Percentiles rank a stretch among this genome's conserved stretches.
Conservation (phyloP, 2,797 vertebrate species). For the Rhabdomys pumilio region DNA sequence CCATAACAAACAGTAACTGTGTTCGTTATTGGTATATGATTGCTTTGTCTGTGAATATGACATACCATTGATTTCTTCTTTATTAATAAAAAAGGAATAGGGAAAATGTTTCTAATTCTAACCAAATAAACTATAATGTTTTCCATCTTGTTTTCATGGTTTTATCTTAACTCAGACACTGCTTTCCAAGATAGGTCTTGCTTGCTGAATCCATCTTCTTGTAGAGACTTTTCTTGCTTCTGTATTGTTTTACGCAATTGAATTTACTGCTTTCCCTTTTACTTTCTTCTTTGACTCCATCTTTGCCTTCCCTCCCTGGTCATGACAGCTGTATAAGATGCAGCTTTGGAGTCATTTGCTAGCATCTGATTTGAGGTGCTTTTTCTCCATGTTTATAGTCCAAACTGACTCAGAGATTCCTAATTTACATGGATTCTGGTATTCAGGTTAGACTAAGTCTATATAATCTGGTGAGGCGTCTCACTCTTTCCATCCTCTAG, state of each 20-base stretch:
- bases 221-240: neutral
- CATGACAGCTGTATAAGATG: neutral
- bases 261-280: neutral
- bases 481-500: neutral
- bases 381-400: neutral
- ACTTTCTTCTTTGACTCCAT: constrained; percentile 28
- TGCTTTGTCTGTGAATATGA: constrained; percentile 17
- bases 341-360: neutral
- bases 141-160: neutral
- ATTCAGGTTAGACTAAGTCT: neutral
- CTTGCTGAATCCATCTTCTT: neutral
- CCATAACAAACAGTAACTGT: too few species aligned
- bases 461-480: too few species aligned
- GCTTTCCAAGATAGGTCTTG: neutral
- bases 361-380: neutral
- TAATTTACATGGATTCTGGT: neutral
- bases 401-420: neutral
- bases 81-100: neutral
- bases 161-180: neutral
- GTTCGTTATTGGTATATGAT: neutral
- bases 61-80: neutral
- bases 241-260: neutral
- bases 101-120: constrained; percentile 5
- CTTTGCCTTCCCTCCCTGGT: neutral
- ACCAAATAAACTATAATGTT: neutral